A percentile compares a stretch with the other conserved stretches of the same genome.
Conservation (phyloP, 2,888 invertebrate genomes). For the Synanthedon tipuliformis region DNA sequence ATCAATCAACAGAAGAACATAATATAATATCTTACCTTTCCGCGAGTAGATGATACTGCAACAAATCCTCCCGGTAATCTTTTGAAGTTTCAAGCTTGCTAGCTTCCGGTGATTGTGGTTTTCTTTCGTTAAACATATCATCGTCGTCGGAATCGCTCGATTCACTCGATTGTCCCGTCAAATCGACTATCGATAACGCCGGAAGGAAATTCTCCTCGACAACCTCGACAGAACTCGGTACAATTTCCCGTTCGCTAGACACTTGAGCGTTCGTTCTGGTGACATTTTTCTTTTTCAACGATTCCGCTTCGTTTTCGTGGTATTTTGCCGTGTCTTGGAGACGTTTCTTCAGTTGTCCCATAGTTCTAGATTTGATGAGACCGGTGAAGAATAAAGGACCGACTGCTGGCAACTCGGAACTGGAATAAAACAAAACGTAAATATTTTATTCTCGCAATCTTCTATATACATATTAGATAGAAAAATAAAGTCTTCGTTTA, state of each 20-base stretch:
- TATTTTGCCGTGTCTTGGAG: slow-evolving; percentile 37
- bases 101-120: not conserved
- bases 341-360: slow-evolving; percentile 38
- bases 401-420: slow-evolving; percentile 19
- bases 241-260: slow-evolving; percentile 4
- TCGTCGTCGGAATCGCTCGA: slow-evolving; percentile 17
- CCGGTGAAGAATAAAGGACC: slow-evolving; percentile 60
- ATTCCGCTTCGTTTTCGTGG: slow-evolving; percentile 31
- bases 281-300: slow-evolving; percentile 14
- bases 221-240: not conserved
- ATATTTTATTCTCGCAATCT: no score
- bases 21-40: slow-evolving; percentile 32
- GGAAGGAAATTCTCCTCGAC: slow-evolving; percentile 21
- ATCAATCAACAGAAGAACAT: no score
- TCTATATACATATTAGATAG: no score
- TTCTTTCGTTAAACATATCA: slow-evolving; percentile 11
- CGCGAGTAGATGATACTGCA: slow-evolving; percentile 27
- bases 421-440: not conserved
- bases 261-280: slow-evolving; percentile 9
- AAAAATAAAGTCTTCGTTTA: no score
- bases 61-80: not conserved
- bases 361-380: slow-evolving; percentile 42
- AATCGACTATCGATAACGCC: slow-evolving; percentile 30
- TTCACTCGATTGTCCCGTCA: slow-evolving; percentile 27
- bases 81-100: slow-evolving; percentile 16